Evolutionary conservation across 2,888 invertebrate genomes (phyloP), one percentile per base, ranked within the genome.

Genomic region (Cataglyphis livida): DNA sequence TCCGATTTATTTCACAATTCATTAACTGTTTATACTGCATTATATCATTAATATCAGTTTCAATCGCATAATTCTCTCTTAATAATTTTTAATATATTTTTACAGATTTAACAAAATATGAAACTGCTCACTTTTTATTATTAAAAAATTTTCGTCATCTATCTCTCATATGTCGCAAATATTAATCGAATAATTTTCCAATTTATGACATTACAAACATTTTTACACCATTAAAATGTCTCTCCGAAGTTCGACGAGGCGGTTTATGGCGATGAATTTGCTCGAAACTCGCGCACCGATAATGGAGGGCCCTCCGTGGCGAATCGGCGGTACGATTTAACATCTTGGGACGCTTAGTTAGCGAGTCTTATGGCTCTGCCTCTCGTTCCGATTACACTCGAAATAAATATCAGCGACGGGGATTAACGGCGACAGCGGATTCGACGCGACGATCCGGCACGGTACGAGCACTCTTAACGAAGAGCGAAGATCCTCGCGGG

Each of bases 281-380:
- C 70, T 70, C 32, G 78, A 59, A 79, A 79, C 59, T 79, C 44
- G 71, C 71, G 71, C 71, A 25, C 32, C 21, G 35, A 18, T 79
- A 79, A 79, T 44, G 78, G 78, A 79, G 59, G 59, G 35, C 59
- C 62, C 32, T 35, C 85, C 88, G 84, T 82, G 74, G 84, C 87
- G 88, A 87, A 88, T 88, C 86, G 83, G 41, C 85, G 71, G 78
- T 12, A 61, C 70, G 71, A 70, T 79, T 79, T 79, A 79, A 79
- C 78, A 70, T 79, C 59, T 54, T 57, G 81, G 65, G 62, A 78
- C 59, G 74, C 85, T 75, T 87, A 71, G 83, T 85, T 79, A 70
- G 78, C 25, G 73, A 51, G 83, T 66, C 57, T 51, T 51, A 41
- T 41, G 70, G 51, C 66, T 66, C 41, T 57, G 44, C 44, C 81